phyloP scores from a whole-genome alignment of 2,797 vertebrate genomes.

The Argyrosomus regius region DNA sequence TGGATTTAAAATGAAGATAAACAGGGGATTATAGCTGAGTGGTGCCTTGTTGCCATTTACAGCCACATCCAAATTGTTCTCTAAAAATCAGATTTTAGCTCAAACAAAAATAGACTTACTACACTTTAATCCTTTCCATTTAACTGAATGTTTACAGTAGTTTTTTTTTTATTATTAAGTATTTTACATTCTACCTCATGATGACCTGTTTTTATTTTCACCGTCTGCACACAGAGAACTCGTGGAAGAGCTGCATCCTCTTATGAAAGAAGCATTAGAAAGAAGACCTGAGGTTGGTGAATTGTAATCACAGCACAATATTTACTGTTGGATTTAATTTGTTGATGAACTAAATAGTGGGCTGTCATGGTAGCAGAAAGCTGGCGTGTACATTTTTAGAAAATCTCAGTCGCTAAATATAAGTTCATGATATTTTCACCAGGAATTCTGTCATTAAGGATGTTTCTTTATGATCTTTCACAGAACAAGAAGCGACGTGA shows the following conservation, averaged over 20 bases:
- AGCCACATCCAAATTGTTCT: constrained; percentile 33
- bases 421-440: neutral
- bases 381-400: neutral
- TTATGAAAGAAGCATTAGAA: constrained; percentile 98
- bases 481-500: constrained; percentile 98
- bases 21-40: constrained; percentile 58
- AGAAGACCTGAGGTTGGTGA: constrained; percentile 95
- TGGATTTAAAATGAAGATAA: constrained; percentile 62
- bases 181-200: neutral
- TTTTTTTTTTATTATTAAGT: neutral
- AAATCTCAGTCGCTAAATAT: neutral
- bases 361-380: neutral
- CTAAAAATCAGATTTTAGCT: constrained; percentile 25
- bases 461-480: constrained; percentile 23
- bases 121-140: constrained; percentile 1
- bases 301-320: neutral
- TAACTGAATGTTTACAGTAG: neutral
- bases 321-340: neutral
- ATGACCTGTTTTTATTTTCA: constrained; percentile 9
- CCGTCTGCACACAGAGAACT: constrained; percentile 87
- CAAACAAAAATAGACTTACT: constrained; percentile 14
- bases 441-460: neutral
- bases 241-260: constrained; percentile 96
- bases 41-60: constrained; percentile 42
- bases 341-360: neutral